Evolutionary conservation across 30 jellyfish, hydroid and myxozoan species (phyloP).

Genomic region (Chrysaora quinquecirrha): DNA sequence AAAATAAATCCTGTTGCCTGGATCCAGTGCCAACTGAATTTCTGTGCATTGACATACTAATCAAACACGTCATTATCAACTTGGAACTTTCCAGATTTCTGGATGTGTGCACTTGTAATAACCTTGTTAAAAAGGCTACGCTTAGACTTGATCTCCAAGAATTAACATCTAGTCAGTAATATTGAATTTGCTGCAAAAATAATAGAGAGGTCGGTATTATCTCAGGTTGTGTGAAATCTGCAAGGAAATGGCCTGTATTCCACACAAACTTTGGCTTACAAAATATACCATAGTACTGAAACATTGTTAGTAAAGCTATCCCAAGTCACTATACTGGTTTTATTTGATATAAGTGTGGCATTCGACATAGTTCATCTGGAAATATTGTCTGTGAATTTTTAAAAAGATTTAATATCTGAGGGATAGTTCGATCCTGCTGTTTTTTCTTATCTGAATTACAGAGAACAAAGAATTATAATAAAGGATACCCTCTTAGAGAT

Average conservation of each 20-base stretch:
- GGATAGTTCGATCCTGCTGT: not conserved
- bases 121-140: constrained; percentile 10
- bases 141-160: constrained; percentile 3
- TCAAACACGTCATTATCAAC: constrained; percentile 9
- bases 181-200: not conserved
- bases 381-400: not conserved
- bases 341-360: constrained; percentile 26
- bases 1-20: constrained; percentile 20
- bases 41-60: not conserved
- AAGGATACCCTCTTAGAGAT: too few relatives aligned
- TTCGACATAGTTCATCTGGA: not conserved
- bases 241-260: not conserved
- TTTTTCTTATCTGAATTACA: not conserved
- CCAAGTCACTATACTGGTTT: not conserved
- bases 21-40: constrained; percentile 31
- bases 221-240: not conserved
- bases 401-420: not conserved
- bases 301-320: not conserved
- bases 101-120: constrained; percentile 2
- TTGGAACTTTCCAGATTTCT: not conserved
- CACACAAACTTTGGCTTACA: not conserved
- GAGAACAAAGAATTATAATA: too few relatives aligned
- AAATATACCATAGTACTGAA: not conserved
- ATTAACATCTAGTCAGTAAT: constrained; percentile 6
- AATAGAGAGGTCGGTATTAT: not conserved